Base-by-base conservation (phyloP, 2,113 vertebrate species). In the Eudyptes chrysolophus region DNA sequence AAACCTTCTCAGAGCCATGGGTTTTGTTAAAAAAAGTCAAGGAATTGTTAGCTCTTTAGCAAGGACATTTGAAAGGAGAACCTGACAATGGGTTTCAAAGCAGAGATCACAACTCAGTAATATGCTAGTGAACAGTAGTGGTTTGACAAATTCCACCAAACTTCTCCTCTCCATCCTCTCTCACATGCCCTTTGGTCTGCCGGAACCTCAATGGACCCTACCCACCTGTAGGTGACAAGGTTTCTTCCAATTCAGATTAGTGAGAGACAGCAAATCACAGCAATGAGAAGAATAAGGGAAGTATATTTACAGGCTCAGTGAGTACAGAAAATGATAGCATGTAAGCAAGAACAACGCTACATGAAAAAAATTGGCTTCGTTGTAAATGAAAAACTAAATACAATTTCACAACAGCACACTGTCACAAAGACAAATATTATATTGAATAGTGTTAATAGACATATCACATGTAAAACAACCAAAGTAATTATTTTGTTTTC, bases 381-480 rank as follows among this genome's bases (percentile, higher is more conserved):
- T 78, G 32, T 89, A 95, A 92, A 96, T 76, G 38, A 92, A 97
- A 92, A 95, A 92, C 48, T 93, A 95, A 97, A 96, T 96, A 86
- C 57, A 93, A 91, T 92, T 97, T 96, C 88, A 85, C 66, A 94
- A 55, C 32, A 55, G 55, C 54, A 83, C 49, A 68, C 21, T 94
- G 74, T 96, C 90, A 95, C 69, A 76, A 93, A 96, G 82, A 88
- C 71, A 97, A 96, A 87, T 76, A 81, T 82, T 95, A 68, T 84
- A 95, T 78, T 21, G 26, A 95, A 94, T 88, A 94, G 34, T 84
- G 77, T 88, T 96, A 98, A 96, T 57, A 96, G 92, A 87, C 13
- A 86, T 26, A 93, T 55, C 44, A 54, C 51, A 93, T 90, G 68
- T 94, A 97, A 97, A 98, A 95, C 49, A 96, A 96, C 81, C 32